phyloP scores from a whole-genome alignment of 2,888 invertebrate species.

The Nebria brevicollis region DNA sequence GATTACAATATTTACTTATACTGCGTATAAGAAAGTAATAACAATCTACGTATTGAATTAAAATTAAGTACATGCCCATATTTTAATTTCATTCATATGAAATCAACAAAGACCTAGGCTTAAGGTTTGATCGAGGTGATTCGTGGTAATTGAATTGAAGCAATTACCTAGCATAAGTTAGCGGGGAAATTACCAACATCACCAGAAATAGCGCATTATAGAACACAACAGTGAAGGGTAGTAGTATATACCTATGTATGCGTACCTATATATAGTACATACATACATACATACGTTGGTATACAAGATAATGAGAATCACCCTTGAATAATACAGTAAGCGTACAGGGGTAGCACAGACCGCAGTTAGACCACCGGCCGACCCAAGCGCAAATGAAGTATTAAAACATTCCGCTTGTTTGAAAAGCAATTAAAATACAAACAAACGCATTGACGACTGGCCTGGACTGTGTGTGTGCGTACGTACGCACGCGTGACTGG shows the following conservation, averaged over 20 bases:
- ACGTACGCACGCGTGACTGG: neutral
- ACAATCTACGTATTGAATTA: too few relatives aligned
- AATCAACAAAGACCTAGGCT: too few relatives aligned
- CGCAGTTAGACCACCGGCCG: neutral
- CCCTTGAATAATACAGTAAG: slow-evolving; percentile 20
- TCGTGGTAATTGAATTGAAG: neutral
- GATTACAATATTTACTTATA: too few relatives aligned
- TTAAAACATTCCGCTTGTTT: slow-evolving; percentile 36
- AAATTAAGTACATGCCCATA: too few relatives aligned
- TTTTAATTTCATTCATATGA: too few relatives aligned
- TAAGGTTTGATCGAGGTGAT: too few relatives aligned
- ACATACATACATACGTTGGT: too few relatives aligned
- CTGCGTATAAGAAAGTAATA: too few relatives aligned
- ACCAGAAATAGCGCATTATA: neutral
- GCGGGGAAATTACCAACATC: neutral
- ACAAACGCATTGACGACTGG: slow-evolving; percentile 9
- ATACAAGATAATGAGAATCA: neutral
- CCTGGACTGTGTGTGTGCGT: neutral
- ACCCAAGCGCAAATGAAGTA: slow-evolving; percentile 25
- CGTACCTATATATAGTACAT: neutral
- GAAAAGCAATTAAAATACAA: slow-evolving; percentile 33
- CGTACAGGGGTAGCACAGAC: neutral
- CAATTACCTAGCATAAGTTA: neutral
- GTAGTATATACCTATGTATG: neutral
- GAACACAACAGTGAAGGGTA: neutral